Evolutionary conservation across 2,113 vertebrate species (phyloP).

Genomic region (Ornithorhynchus anatinus): DNA sequence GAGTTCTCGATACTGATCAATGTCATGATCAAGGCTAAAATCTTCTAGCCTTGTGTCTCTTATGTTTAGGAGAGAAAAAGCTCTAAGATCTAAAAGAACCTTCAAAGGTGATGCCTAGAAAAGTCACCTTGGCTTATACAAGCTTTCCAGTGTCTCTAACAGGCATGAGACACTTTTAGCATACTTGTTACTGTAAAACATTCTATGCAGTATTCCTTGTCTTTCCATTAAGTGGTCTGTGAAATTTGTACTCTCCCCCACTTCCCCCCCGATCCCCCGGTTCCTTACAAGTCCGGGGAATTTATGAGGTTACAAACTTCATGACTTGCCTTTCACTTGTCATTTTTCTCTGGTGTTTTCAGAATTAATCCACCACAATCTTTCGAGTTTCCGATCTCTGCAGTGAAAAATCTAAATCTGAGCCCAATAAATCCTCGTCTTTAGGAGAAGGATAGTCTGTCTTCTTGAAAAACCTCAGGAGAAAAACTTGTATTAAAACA

Average conservation of each 20-base stretch:
- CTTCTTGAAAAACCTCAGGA: not conserved
- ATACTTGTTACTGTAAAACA: not conserved
- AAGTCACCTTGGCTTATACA: constrained; percentile 18
- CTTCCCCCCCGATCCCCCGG: no score
- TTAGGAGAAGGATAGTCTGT: not conserved
- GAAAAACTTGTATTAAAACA: not conserved
- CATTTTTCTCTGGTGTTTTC: constrained; percentile 18
- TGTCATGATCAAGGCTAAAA: constrained; percentile 13
- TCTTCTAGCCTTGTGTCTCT: not conserved
- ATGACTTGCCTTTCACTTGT: constrained; percentile 28
- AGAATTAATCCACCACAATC: not conserved
- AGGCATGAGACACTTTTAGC: not conserved
- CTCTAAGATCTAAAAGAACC: not conserved
- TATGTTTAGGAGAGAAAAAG: not conserved
- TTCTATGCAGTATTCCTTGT: constrained; percentile 1
- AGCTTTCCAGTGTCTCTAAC: not conserved
- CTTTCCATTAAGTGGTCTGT: constrained; percentile 13
- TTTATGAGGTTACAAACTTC: constrained; percentile 32
- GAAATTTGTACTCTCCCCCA: constrained; percentile 14
- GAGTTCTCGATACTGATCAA: not conserved
- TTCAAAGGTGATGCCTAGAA: not conserved
- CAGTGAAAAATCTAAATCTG: constrained; percentile 1
- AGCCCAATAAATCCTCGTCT: not conserved
- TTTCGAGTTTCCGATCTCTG: not conserved
- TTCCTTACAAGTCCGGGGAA: not conserved